Conservation (phyloP, 2,113 vertebrate genomes). For the Chelonoidis abingdonii region DNA sequence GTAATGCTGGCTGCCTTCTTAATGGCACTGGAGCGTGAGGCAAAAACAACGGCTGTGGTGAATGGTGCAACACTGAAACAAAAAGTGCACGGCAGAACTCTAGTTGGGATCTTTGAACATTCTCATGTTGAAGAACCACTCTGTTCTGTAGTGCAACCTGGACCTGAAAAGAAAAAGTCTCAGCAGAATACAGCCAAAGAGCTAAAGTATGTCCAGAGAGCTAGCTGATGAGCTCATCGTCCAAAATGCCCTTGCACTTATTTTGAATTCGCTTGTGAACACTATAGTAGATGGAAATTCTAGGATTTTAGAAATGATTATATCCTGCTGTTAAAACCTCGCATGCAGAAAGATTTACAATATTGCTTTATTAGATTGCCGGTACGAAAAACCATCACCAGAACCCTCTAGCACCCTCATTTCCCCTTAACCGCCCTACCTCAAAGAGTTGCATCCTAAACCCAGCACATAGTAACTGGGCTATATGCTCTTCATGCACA, state of each 20-base stretch:
- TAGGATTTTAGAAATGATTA: constrained; percentile 68
- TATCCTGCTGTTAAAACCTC: constrained; percentile 54
- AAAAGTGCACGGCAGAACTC: constrained; percentile 31
- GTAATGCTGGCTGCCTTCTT: constrained; percentile 8
- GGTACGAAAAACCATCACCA: constrained; percentile 64
- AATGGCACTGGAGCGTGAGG: constrained; percentile 11
- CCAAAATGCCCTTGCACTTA: constrained; percentile 46
- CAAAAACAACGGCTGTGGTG: constrained; percentile 8
- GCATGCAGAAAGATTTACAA: constrained; percentile 65
- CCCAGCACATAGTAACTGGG: neutral
- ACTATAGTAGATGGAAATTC: constrained; percentile 54
- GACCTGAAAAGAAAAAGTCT: constrained; percentile 63
- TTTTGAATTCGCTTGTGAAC: constrained; percentile 63
- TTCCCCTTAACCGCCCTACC: constrained; percentile 25
- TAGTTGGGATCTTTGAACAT: constrained; percentile 43
- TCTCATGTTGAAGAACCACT: constrained; percentile 58
- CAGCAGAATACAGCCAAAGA: constrained; percentile 43
- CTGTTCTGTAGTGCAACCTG: constrained; percentile 44
- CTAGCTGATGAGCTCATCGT: constrained; percentile 36
- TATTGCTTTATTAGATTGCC: constrained; percentile 72
- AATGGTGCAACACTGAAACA: neutral
- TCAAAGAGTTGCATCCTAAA: accelerated
- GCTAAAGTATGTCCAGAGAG: constrained; percentile 8
- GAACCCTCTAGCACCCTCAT: constrained; percentile 62
- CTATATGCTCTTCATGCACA: neutral